Evolutionary conservation across 2,888 invertebrate species (phyloP), one percentile per base, ranked within the genome.

Genomic region (Thymelicus sylvestris): DNA sequence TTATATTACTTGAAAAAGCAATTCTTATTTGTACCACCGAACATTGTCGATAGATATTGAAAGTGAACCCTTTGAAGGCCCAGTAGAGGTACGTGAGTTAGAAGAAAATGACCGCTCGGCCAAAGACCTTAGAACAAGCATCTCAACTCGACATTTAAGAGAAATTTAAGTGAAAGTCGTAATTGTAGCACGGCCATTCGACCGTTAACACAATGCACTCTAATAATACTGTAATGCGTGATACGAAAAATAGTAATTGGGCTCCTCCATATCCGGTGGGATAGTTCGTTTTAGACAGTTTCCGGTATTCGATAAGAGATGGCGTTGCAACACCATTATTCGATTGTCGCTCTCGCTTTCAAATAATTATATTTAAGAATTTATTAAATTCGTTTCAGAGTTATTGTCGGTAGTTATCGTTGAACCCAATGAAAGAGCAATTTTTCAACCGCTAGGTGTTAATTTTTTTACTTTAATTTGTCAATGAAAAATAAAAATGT

Each of bases 101-200:
- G 60, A 59, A 69, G 55, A 64, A 64, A 68, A 52, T 63, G 62
- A 31, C 41, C 63, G 13, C 19, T 31, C 69, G 69, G 64, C 59
- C 64, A 69, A 69, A 69, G 69, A 69, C 69, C 69, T 57, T 69
- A 64, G 44, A 48, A 64, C 52, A 13, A 24, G n/a, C 65, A 31
- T 63, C 59, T 48, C 38, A 59, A 74, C 57, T 60, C 61, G 73
- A 80, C 76, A 79, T 79, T 72, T 75, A 72, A 81, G 82, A 79
- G 83, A 83, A 82, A 83, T 78, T 78, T 72, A 72, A 81, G 85
- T 79, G 85, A 85, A 85, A 85, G 85, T 82, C 61, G 71, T 67
- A 74, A 75, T 75, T 71, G 77, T 74, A 75, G 59, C 74, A 73
- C 67, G 73, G 62, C 79, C 82, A 79, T 80, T 86, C 73, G 80